Evolutionary conservation across 1,140 invertebrate genomes (phyloP).

Genomic region (Ceratina japonica): DNA sequence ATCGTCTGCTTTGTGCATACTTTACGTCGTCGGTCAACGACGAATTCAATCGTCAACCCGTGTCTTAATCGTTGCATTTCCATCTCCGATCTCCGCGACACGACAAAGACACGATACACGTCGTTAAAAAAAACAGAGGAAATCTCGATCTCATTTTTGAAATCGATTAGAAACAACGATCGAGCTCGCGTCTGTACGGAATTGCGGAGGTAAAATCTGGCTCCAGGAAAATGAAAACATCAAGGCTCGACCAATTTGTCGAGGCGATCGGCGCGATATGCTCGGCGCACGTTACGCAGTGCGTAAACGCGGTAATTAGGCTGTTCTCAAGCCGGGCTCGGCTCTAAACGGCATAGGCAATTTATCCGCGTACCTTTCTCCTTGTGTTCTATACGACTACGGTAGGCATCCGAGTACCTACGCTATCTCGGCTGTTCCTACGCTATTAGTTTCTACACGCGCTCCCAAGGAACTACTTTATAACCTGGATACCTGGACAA

Average conservation of each 20-base stretch:
- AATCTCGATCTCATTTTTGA: neutral
- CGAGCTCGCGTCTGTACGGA: too few species aligned
- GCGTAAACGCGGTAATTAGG: slow-evolving; percentile 56
- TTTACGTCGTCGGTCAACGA: neutral
- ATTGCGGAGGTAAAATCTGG: neutral
- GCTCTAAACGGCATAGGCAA: slow-evolving; percentile 47
- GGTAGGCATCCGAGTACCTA: slow-evolving; percentile 36
- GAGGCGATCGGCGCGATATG: slow-evolving; percentile 23
- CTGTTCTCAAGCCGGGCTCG: slow-evolving; percentile 43
- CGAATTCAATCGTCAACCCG: slow-evolving; percentile 30
- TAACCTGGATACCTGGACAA: slow-evolving; percentile 9
- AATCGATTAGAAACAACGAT: neutral
- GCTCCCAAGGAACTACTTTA: slow-evolving; percentile 26
- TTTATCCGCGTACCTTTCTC: slow-evolving; percentile 57
- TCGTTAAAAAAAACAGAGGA: too few species aligned
- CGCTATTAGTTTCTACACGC: slow-evolving; percentile 44
- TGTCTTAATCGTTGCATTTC: slow-evolving; percentile 32
- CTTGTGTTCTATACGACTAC: slow-evolving; percentile 48
- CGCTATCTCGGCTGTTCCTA: slow-evolving; percentile 34
- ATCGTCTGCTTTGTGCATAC: neutral
- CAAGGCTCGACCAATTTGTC: slow-evolving; percentile 41
- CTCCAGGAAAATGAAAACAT: slow-evolving; percentile 38
- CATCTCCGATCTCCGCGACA: neutral
- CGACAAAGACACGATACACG: too few species aligned
- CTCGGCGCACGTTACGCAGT: slow-evolving; percentile 23